Evolutionary conservation across 92 coral and sea anemone genomes (phyloP), one percentile per base, ranked within the genome.

Genomic region (Porites cylindrica): DNA sequence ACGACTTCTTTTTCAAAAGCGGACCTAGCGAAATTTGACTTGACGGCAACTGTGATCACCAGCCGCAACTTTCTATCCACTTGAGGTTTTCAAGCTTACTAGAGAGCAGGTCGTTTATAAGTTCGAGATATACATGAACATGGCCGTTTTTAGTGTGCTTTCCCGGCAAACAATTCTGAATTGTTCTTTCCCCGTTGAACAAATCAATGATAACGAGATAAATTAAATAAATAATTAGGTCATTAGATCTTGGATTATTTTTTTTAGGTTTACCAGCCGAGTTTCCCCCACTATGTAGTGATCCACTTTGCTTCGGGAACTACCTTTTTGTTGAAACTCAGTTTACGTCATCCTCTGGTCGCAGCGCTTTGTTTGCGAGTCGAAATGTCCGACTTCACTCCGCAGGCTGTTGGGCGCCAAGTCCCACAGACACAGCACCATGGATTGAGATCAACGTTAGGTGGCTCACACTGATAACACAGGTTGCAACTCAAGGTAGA

Each of bases 341-440:
- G 10, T 13, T 72, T 10, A 72, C 77, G 7, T 72, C 77, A 72
- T 32, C 53, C 32, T 72, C 77, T n/a, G 77, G 13, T 72, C 12
- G 12, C 9, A 51, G 77, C 18, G 50, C 77, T 7, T 1, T 9
- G 18, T 32, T 32, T 32, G 32, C 16, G 32, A 72, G 52, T 24
- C 58, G 32, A 16, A 72, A 72, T 13, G 77, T 51, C 51, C 21
- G 77, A 18, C 77, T 72, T 51, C 14, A 72, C 23, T 32, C 16
- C 9, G 50, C 52, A 18, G 18, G 77, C 14, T 32, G 53, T 51
- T 72, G 77, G 77, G 21, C 77, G 32, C 32, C 32, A 29, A 29
- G 32, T 72, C 10, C 77, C n/a, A 43, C 18, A 18, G 77, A 72
- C 4, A 9, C 20, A 14, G 12, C 2, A 21, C 77, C 51, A 1